A percentile compares a stretch with the other conserved stretches of the same genome.
phyloP scores from a whole-genome alignment of 2,113 vertebrate genomes.

The Austrofundulus limnaeus region DNA sequence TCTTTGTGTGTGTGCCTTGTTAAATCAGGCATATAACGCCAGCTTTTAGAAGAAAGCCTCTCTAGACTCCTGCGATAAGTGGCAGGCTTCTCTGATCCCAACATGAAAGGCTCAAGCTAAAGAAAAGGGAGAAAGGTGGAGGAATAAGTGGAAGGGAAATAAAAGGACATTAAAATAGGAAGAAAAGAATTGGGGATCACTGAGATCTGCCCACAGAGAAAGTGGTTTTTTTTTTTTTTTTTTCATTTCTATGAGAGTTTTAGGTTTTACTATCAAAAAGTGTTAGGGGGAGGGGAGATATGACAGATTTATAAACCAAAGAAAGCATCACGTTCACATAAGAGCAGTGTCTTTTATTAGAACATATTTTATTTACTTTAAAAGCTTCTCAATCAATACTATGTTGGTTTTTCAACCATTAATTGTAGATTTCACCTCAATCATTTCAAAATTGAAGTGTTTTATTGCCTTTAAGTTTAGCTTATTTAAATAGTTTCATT shows the following conservation, averaged over 20 bases:
- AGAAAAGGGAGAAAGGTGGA: slow-evolving; percentile 12
- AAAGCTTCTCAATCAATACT: neutral
- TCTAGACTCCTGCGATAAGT: slow-evolving; percentile 59
- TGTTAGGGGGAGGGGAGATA: slow-evolving; percentile 6
- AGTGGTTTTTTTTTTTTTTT: slow-evolving; percentile 7
- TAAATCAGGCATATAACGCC: slow-evolving; percentile 67
- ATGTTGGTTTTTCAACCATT: no score
- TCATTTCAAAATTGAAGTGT: no score
- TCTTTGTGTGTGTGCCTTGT: slow-evolving; percentile 61
- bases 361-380: neutral
- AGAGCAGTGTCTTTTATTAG: neutral
- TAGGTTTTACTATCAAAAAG: slow-evolving; percentile 18
- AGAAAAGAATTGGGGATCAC: slow-evolving; percentile 15
- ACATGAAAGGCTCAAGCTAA: slow-evolving; percentile 58
- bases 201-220: slow-evolving; percentile 23
- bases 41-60: slow-evolving; percentile 57
- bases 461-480: no score
- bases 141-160: slow-evolving; percentile 24
- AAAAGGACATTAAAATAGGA: slow-evolving; percentile 9
- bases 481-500: no score
- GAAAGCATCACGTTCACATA: neutral
- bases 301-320: neutral
- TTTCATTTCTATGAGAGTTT: slow-evolving; percentile 10
- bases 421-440: no score
- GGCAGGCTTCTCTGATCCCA: slow-evolving; percentile 65